Evolutionary conservation across 2,888 invertebrate species (phyloP).

Genomic region (Caenorhabditis sp.): DNA sequence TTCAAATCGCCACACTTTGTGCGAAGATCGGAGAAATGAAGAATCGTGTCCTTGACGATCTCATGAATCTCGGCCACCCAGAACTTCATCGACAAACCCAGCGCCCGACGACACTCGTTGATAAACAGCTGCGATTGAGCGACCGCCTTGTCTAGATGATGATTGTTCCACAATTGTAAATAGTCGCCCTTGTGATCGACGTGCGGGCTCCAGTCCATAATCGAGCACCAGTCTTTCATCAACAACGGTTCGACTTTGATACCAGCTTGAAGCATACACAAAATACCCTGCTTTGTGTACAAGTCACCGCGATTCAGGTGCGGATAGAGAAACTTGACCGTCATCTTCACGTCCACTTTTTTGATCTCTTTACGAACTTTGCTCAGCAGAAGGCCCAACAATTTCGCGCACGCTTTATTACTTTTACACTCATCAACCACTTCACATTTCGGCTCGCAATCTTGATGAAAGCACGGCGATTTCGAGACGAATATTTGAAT

Average conservation of each 20-base stretch:
- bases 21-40: constrained; percentile 70
- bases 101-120: constrained; percentile 70
- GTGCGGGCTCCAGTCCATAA: constrained; percentile 71
- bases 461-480: constrained; percentile 71
- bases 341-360: constrained; percentile 71
- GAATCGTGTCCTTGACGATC: constrained; percentile 70
- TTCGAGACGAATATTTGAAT: constrained; percentile 71
- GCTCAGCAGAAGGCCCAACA: constrained; percentile 67
- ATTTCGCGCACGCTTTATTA: constrained; percentile 70
- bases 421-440: constrained; percentile 70
- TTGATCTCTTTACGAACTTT: constrained; percentile 70
- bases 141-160: constrained; percentile 70
- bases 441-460: constrained; percentile 71
- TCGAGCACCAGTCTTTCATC: constrained; percentile 71
- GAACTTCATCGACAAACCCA: constrained; percentile 71
- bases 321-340: constrained; percentile 71
- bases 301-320: constrained; percentile 70
- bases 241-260: constrained; percentile 69
- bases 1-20: constrained; percentile 70
- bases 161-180: constrained; percentile 69
- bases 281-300: constrained; percentile 71
- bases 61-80: constrained; percentile 71
- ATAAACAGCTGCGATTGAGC: constrained; percentile 71
- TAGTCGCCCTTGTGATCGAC: constrained; percentile 71
- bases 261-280: constrained; percentile 70